Percentiles rank a stretch among this genome's conserved stretches.
These are phyloP conservation scores for Odontamblyopus lacepedii DNA, from an alignment of 2,797 vertebrate species.

Conservation along the genomic window DNA sequence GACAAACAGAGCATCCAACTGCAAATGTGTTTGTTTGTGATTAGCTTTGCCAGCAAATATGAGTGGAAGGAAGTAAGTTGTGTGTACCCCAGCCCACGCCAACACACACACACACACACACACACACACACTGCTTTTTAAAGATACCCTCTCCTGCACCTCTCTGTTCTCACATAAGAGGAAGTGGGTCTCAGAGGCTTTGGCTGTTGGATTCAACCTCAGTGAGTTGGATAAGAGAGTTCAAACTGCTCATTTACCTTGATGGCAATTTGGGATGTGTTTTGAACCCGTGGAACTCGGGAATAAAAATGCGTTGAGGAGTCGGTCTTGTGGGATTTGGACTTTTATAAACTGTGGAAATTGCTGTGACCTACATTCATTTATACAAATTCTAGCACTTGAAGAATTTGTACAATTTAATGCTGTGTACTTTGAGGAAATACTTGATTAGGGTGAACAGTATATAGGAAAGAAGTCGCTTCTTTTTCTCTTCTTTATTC, in stretches of 20 bases:
- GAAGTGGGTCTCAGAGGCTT: constrained; percentile 46
- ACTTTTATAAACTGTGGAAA: constrained; percentile 2
- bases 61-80: constrained; percentile 43
- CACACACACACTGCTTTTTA: constrained; percentile 56
- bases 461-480: neutral
- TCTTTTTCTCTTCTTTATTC: neutral
- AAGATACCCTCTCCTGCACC: constrained; percentile 39
- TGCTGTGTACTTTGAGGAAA: constrained; percentile 16
- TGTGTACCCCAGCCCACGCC: constrained; percentile 42
- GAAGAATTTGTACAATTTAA: constrained; percentile 29
- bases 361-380: constrained; percentile 16
- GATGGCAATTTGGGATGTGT: constrained; percentile 35
- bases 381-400: constrained; percentile 6
- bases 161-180: constrained; percentile 55
- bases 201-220: constrained; percentile 47
- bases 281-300: constrained; percentile 28
- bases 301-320: constrained; percentile 5
- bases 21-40: constrained; percentile 55
- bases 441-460: neutral
- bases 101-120: constrained; percentile 35
- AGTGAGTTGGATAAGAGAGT: constrained; percentile 37
- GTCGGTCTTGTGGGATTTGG: constrained; percentile 9
- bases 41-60: constrained; percentile 54
- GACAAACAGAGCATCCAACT: constrained; percentile 36
- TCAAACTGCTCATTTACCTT: constrained; percentile 39